phyloP scores from a whole-genome alignment of 2,888 invertebrate genomes.

The Alsophila aescularia region DNA sequence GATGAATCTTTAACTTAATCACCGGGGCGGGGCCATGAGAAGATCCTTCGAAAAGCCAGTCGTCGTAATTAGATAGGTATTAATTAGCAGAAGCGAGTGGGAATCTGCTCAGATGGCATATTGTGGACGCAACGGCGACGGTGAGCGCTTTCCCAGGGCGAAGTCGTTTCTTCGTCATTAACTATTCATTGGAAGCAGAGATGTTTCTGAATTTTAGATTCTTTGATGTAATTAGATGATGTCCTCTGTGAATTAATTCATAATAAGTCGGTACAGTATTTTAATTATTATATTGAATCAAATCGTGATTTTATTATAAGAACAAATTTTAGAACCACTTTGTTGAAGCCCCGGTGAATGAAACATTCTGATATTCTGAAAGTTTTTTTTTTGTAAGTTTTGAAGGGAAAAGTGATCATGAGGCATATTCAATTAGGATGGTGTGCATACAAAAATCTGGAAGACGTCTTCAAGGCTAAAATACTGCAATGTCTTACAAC shows the following conservation, averaged over 20 bases:
- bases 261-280: neutral
- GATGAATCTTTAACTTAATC: neutral
- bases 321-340: too few species aligned
- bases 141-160: neutral
- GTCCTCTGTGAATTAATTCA: neutral
- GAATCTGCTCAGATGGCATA: conserved; percentile 21
- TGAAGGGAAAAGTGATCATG: too few species aligned
- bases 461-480: too few species aligned
- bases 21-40: neutral
- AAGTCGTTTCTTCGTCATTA: conserved; percentile 21
- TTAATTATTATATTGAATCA: too few species aligned
- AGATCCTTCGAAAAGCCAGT: neutral
- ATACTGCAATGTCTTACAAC: too few species aligned
- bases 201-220: conserved; percentile 2
- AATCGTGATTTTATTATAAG: too few species aligned
- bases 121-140: neutral
- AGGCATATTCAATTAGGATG: too few species aligned
- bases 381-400: too few species aligned
- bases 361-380: too few species aligned
- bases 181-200: conserved; percentile 29
- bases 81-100: conserved; percentile 42
- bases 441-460: too few species aligned
- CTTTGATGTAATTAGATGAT: conserved; percentile 3
- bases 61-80: conserved; percentile 50
- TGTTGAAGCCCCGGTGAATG: too few species aligned